Percentiles rank a stretch among this genome's conserved stretches.
Conservation (phyloP, 2,888 invertebrate species). For the Formica aserva region DNA sequence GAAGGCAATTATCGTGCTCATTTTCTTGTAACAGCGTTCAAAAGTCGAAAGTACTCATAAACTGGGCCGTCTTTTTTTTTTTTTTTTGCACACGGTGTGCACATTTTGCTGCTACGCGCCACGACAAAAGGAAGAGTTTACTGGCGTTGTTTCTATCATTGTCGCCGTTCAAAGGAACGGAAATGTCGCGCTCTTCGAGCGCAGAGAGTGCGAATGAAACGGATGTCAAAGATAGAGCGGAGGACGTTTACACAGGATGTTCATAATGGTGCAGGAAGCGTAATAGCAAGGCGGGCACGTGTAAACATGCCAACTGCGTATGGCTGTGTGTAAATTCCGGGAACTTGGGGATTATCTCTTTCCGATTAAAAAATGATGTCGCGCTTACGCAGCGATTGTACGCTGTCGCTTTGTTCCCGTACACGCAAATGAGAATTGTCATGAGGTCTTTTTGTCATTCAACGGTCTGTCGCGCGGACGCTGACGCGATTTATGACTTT, state of each 20-base stretch:
- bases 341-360: slow-evolving; percentile 19
- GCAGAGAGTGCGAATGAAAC: slow-evolving; percentile 30
- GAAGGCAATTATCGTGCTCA: slow-evolving; percentile 16
- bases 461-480: not conserved
- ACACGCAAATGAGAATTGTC: slow-evolving; percentile 13
- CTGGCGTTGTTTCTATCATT: slow-evolving; percentile 67
- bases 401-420: slow-evolving; percentile 4
- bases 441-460: slow-evolving; percentile 15
- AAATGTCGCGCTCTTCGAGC: slow-evolving; percentile 16
- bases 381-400: slow-evolving; percentile 31
- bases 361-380: not conserved
- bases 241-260: slow-evolving; percentile 69
- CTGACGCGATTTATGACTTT: slow-evolving; percentile 35
- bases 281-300: slow-evolving; percentile 48
- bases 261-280: slow-evolving; percentile 62
- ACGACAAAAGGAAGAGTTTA: slow-evolving; percentile 66
- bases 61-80: slow-evolving; percentile 42
- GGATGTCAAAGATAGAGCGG: slow-evolving; percentile 57
- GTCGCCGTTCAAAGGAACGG: slow-evolving; percentile 63
- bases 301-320: not conserved
- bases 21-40: slow-evolving; percentile 16
- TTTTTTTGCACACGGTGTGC: slow-evolving; percentile 24
- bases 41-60: slow-evolving; percentile 66
- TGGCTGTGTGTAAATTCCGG: slow-evolving; percentile 36
- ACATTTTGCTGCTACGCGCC: slow-evolving; percentile 34